A percentile compares a stretch with the other conserved stretches of the same genome.
Conservation (phyloP, 2,113 vertebrate species). For the Hippocampus guttulatus region DNA sequence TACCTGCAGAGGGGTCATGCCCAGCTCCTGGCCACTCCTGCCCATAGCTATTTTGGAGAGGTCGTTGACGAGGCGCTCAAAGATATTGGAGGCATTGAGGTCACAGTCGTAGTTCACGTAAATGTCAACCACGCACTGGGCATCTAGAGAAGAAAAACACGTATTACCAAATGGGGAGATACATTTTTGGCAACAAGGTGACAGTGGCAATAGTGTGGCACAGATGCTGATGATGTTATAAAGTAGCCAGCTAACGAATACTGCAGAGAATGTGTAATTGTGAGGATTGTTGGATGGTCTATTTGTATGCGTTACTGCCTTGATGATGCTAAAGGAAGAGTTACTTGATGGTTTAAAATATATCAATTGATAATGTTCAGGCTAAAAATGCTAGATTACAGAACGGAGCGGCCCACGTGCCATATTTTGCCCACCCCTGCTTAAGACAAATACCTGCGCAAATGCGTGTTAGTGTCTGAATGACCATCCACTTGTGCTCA, state of each 20-base stretch:
- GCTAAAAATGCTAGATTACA: background rate
- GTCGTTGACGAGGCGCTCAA: slow-evolving; percentile 94
- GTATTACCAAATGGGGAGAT: background rate
- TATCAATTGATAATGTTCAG: no score
- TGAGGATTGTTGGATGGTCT: no score
- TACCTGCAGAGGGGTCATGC: slow-evolving; percentile 95
- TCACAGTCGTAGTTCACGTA: slow-evolving; percentile 99
- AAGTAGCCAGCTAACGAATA: no score
- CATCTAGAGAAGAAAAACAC: slow-evolving; percentile 72
- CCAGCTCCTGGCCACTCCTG: slow-evolving; percentile 91
- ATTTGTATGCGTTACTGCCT: no score
- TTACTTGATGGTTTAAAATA: no score
- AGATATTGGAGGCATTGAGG: slow-evolving; percentile 96
- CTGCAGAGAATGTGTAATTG: no score
- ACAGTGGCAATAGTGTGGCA: no score
- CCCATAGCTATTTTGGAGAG: slow-evolving; percentile 97
- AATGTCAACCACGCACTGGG: slow-evolving; percentile 98
- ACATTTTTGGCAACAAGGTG: background rate
- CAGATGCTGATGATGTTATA: no score
- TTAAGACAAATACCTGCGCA: slow-evolving; percentile 84
- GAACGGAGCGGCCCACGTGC: background rate
- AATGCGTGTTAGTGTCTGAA: slow-evolving; percentile 96
- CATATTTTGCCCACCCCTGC: background rate
- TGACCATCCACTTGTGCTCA: slow-evolving; percentile 99
- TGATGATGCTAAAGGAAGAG: no score